phyloP scores from a whole-genome alignment of 2,797 vertebrate species.

The Xyrichtys novacula region DNA sequence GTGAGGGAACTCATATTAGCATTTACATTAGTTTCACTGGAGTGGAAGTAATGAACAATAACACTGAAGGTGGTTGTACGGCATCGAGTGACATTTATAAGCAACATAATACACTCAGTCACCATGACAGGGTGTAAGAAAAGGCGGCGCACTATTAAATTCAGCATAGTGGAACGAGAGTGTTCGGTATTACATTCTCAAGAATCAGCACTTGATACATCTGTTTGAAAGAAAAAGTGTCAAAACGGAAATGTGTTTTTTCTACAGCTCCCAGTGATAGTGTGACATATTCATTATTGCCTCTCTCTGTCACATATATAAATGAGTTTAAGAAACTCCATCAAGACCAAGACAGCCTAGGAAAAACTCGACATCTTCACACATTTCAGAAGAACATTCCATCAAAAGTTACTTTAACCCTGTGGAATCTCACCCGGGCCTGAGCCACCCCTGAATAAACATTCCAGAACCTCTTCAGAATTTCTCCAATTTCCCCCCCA shows the following conservation, averaged over 20 bases:
- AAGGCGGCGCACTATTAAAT: neutral
- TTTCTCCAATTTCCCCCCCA: neutral
- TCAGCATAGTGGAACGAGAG: no score
- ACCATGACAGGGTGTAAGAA: neutral
- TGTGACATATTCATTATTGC: no score
- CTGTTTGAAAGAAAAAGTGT: no score
- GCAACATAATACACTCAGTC: neutral
- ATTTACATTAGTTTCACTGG: constrained; percentile 1
- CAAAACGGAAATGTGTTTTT: no score
- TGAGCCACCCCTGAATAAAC: constrained; percentile 7
- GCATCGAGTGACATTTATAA: neutral
- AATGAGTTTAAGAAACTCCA: no score
- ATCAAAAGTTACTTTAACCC: neutral
- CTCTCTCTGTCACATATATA: no score
- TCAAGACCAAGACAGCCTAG: no score
- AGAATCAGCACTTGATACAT: no score
- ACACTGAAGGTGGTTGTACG: neutral
- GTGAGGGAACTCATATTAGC: constrained; percentile 4
- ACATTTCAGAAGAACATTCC: neutral
- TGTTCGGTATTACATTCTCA: no score
- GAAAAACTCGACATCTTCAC: neutral
- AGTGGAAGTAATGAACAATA: neutral
- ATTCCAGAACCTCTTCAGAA: constrained; percentile 17
- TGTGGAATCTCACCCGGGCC: no score
- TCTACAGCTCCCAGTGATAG: no score